Evolutionary conservation across 92 coral and sea anemone species (phyloP).

Genomic region (Ricordea florida): DNA sequence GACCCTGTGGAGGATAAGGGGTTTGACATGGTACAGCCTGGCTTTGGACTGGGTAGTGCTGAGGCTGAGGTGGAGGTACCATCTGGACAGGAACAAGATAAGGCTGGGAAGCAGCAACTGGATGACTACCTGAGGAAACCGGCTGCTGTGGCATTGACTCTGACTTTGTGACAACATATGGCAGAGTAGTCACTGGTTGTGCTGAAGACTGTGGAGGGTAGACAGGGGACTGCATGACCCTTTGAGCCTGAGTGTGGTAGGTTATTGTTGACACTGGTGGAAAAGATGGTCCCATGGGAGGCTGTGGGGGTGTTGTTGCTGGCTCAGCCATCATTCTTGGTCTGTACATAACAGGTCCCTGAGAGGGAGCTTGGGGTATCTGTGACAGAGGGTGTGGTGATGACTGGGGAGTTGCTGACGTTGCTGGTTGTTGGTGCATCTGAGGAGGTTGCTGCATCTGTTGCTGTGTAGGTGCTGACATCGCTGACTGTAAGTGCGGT

Average conservation of each 20-base stretch:
- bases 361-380: slow-evolving; percentile 27
- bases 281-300: slow-evolving; percentile 6
- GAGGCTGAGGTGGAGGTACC: slow-evolving; percentile 26
- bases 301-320: slow-evolving; percentile 5
- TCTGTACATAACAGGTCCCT: slow-evolving; percentile 23
- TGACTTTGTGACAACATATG: slow-evolving; percentile 24
- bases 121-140: slow-evolving; percentile 5
- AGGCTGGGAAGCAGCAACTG: slow-evolving; percentile 10
- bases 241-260: slow-evolving; percentile 18
- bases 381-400: slow-evolving; percentile 33
- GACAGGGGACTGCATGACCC: background rate
- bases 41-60: slow-evolving; percentile 49
- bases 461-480: slow-evolving; percentile 3
- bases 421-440: background rate
- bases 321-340: slow-evolving; percentile 62
- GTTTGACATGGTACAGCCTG: slow-evolving; percentile 56
- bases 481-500: slow-evolving; percentile 27
- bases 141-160: slow-evolving; percentile 6
- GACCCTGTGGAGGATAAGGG: slow-evolving; percentile 56
- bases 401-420: slow-evolving; percentile 1
- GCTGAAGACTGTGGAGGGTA: slow-evolving; percentile 44
- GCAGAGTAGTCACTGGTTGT: slow-evolving; percentile 27
- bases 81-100: slow-evolving; percentile 17
- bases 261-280: slow-evolving; percentile 12
- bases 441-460: slow-evolving; percentile 2